Base-by-base conservation (phyloP, 2,888 invertebrate genomes). In the Sinohyriopsis cumingii region DNA sequence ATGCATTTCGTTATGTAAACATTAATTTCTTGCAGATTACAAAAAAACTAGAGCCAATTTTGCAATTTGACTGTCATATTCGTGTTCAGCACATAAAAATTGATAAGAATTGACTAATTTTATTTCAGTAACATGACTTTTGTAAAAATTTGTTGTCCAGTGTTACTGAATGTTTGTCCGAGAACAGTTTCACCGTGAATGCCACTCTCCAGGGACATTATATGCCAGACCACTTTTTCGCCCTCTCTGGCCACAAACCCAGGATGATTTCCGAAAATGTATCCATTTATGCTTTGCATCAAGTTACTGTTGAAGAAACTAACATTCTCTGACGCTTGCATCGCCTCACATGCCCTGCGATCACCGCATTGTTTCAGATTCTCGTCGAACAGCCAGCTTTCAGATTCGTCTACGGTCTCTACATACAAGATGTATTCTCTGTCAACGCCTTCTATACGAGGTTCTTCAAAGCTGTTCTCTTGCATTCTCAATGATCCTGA, bases 371-470 rank as follows among this genome's bases (percentile, higher is more conserved):
- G 63, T 20, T 72, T 54, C 18, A 77, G 12, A 61, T 82, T 83
- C 19, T 74, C 65, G 22, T 72, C 71, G 6, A 76, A 24, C 65
- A 79, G 77, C 77, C 78, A 77, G 63, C 76, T 81, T 15, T 66
- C 45, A 57, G 78, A 76, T 64, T 83, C 83, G 65, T 82, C 72
- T 7, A 79, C 78, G n/a, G 74, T 69, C 57, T 82, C 81, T 18
- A 78, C 63, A 55, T 82, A 69, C 6, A 82, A 45, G 9, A 75
- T 72, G n/a, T 78, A 74, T 59, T 84, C 84, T 19, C 67, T 63
- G 59, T 82, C 76, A 12, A 78, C 76, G 63, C n/a, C n/a, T n/a
- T 83, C 83, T 28, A 55, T 77, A 1, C n/a, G n/a, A n/a, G n/a
- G n/a, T n/a, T n/a, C n/a, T n/a, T n/a, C n/a, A n/a, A n/a, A n/a